These are phyloP conservation scores for Phaonia tiefii DNA, from an alignment of 2,888 invertebrate genomes.

Conservation along the genomic window DNA sequence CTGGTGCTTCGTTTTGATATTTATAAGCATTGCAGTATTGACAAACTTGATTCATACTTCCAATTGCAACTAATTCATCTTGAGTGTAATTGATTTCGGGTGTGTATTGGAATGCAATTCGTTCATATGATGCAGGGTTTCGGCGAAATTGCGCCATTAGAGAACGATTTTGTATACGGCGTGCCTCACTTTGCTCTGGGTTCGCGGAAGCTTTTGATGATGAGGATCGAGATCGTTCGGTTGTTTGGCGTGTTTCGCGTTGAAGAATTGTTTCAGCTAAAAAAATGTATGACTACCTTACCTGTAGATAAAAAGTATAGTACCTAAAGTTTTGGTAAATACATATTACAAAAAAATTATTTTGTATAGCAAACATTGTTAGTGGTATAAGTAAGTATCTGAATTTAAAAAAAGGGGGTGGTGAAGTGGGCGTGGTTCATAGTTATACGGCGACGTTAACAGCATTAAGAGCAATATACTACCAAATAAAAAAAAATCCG, in stretches of 20 bases:
- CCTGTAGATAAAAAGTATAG: too few species aligned
- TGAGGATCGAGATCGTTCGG: not conserved
- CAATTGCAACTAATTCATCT: slow-evolving; percentile 12
- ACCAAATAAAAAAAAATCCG: too few species aligned
- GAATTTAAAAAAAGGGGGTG: too few species aligned
- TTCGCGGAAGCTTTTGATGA: slow-evolving; percentile 26
- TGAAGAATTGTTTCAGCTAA: not conserved
- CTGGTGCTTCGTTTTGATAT: slow-evolving; percentile 17
- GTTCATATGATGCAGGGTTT: slow-evolving; percentile 1
- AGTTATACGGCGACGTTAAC: too few species aligned
- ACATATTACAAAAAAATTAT: too few species aligned
- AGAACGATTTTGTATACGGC: not conserved
- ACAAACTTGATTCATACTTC: slow-evolving; percentile 13
- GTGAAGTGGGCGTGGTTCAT: too few species aligned
- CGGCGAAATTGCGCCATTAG: not conserved
- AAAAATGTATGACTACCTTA: too few species aligned
- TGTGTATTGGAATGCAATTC: slow-evolving; percentile 11
- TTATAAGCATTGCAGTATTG: slow-evolving; percentile 20
- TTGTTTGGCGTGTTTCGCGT: not conserved
- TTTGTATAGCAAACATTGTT: too few species aligned
- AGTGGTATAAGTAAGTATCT: too few species aligned
- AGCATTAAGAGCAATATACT: too few species aligned
- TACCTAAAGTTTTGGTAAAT: too few species aligned
- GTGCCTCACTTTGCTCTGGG: not conserved
- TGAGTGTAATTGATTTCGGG: slow-evolving; percentile 28